Base-by-base conservation (phyloP, 1,140 invertebrate species). In the Rhagoletis zephyria region DNA sequence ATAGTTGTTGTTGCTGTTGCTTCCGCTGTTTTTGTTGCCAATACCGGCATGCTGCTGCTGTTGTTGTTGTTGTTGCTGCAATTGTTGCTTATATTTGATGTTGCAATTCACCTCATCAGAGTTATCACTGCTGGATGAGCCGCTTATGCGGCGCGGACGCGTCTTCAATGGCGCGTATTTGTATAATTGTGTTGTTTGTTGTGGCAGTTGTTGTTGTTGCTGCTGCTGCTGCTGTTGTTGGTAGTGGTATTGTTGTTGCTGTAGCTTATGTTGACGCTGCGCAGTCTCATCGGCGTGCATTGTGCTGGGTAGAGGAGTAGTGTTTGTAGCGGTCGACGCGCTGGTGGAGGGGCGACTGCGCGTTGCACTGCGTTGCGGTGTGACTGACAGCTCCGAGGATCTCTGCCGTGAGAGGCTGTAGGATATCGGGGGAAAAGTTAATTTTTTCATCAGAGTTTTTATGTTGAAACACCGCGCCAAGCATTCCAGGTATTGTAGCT, bases 101-200 rank as follows among this genome's bases (percentile, higher is more conserved):
- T 67, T 85, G 81, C 59, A 51, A 63, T 88, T 51, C 6, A 88
- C 88, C 56, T 89, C 48, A 81, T 81, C 74, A n/a, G 74, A 81
- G 30, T 81, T 81, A 4, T 94, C 93, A 90, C 94, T 95, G 12
- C 94, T 87, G 0, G 87, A 87, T n/a, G 86, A 86, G 67, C 77
- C 87, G 81, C 88, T 93, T 90, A n/a, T 89, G 87, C 74, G 91
- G 88, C 90, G 92, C 90, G 51, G 89, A 64, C 59, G 92, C 56
- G 30, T 59, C 9, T 59, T 89, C 56, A 14, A 7, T 4, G 64
- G n/a, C 14, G 59, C 61, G 45, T 85, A 61, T 64, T 87, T 88
- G 19, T 81, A 81, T n/a, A 81, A 10, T 56, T 81, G 74, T 10
- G 48, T 30, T 0, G 45, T 4, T 86, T 64, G 51, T 85, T 90